Evolutionary conservation across 92 coral and sea anemone species (phyloP).

Genomic region (Phymanthus crucifer): DNA sequence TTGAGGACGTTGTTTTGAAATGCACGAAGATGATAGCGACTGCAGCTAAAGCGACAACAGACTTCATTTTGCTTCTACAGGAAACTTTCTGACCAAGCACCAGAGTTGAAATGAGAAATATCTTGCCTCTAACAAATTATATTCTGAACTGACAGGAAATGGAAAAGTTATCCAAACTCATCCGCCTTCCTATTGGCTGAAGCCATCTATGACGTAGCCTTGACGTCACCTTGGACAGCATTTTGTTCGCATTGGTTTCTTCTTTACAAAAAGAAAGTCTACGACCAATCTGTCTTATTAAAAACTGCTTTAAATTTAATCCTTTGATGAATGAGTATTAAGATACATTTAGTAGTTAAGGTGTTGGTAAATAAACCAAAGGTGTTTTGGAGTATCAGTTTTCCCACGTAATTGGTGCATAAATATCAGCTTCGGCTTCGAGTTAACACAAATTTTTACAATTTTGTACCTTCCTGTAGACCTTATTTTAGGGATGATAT

Average conservation of each 20-base stretch:
- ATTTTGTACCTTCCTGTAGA: too few relatives aligned
- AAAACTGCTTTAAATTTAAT: neutral
- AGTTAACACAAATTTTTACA: slow-evolving; percentile 1
- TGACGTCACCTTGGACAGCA: neutral
- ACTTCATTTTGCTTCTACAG: neutral
- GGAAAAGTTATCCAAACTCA: neutral
- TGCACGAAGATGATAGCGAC: neutral
- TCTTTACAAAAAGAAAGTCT: neutral
- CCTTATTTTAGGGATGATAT: too few relatives aligned
- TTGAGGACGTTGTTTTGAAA: neutral
- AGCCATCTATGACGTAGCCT: neutral
- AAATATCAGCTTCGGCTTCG: neutral
- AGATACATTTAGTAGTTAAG: neutral
- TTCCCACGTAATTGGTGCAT: neutral
- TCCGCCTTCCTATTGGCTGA: neutral
- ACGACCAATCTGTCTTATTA: neutral
- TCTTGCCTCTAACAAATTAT: neutral
- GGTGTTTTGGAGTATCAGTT: neutral
- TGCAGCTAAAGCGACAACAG: neutral
- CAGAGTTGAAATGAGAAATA: neutral
- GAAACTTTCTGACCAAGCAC: neutral
- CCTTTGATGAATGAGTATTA: slow-evolving; percentile 6
- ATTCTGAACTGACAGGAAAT: neutral
- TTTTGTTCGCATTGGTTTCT: neutral
- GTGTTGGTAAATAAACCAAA: slow-evolving; percentile 6